Evolutionary conservation across 1,140 invertebrate genomes (phyloP).

Genomic region (Ips nitidus): DNA sequence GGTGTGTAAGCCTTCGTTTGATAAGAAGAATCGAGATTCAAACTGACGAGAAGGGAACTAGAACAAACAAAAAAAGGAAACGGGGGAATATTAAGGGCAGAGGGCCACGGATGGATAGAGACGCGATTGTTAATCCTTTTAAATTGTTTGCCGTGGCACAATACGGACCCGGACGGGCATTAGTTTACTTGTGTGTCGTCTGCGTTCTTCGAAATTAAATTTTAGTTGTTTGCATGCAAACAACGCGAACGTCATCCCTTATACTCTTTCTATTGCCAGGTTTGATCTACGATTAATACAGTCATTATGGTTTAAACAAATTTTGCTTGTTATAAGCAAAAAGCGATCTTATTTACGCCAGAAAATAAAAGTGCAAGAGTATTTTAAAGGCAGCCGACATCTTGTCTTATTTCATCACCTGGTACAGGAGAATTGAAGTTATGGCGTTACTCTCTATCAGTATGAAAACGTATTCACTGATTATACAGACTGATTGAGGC

Average conservation of each 20-base stretch:
- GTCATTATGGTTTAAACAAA: neutral
- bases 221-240: slow-evolving; percentile 3
- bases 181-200: slow-evolving; percentile 5
- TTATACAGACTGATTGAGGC: too few relatives aligned
- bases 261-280: neutral
- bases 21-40: too few relatives aligned
- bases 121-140: slow-evolving; percentile 14
- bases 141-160: slow-evolving; percentile 9
- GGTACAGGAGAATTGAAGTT: too few relatives aligned
- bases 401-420: too few relatives aligned
- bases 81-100: slow-evolving; percentile 12
- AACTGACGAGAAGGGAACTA: neutral
- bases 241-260: neutral
- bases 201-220: slow-evolving; percentile 6
- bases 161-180: neutral
- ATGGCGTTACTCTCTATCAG: too few relatives aligned
- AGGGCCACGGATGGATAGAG: slow-evolving; percentile 2
- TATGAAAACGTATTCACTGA: too few relatives aligned
- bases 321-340: too few relatives aligned
- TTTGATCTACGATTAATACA: neutral
- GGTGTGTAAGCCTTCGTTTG: too few relatives aligned
- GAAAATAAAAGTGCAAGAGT: too few relatives aligned
- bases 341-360: too few relatives aligned
- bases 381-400: too few relatives aligned
- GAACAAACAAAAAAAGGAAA: slow-evolving; percentile 17